phyloP scores from a whole-genome alignment of 2,888 invertebrate species.

The Bugulina stolonifera region DNA sequence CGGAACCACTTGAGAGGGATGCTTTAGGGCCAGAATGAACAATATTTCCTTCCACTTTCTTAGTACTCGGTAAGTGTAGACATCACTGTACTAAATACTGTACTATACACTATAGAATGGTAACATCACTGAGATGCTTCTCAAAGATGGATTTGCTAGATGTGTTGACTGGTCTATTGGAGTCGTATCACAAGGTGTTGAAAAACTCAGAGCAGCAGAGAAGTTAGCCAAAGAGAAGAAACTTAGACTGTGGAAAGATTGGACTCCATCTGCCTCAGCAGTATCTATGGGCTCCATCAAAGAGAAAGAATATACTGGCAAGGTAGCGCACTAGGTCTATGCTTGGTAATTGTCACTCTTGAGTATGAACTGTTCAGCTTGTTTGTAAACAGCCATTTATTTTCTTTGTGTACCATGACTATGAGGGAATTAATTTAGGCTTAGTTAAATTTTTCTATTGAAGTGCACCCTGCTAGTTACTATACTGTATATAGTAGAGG shows the following conservation, averaged over 20 bases:
- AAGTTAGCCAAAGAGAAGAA: conserved; percentile 79
- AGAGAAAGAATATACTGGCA: conserved; percentile 46
- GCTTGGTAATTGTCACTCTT: no score
- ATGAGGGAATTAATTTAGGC: neutral
- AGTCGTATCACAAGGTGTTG: conserved; percentile 72
- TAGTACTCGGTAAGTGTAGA: no score
- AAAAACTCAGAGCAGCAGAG: conserved; percentile 77
- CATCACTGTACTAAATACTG: no score
- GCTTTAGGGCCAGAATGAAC: no score
- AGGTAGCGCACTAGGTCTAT: no score
- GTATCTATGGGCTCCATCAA: conserved; percentile 37
- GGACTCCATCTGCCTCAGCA: conserved; percentile 60
- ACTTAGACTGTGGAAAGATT: conserved; percentile 85
- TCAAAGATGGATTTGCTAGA: conserved; percentile 84
- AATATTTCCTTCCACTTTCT: no score
- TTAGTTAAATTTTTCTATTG: no score
- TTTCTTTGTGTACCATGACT: neutral
- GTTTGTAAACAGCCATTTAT: neutral
- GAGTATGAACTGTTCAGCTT: neutral
- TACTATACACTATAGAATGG: conserved; percentile 61
- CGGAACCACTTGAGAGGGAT: no score
- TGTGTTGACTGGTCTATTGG: conserved; percentile 91
- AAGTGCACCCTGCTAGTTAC: no score
- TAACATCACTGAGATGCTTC: conserved; percentile 86
- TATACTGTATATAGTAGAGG: no score